Conservation (phyloP, 2,797 vertebrate species). For the Sparus aurata region DNA sequence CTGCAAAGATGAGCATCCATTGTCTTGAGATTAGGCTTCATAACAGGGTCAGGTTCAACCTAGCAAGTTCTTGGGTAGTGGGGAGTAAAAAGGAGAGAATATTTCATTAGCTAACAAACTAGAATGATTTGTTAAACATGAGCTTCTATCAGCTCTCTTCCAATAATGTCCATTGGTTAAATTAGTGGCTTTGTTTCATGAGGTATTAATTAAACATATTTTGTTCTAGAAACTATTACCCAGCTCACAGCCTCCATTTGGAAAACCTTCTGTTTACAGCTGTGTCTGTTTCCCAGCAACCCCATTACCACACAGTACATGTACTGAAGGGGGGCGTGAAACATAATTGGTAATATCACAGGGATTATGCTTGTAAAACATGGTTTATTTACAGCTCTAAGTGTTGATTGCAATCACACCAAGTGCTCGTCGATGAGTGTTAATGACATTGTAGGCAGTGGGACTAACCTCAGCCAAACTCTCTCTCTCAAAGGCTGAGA, state of each 20-base stretch:
- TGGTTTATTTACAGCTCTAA: constrained; percentile 48
- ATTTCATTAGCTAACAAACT: constrained; percentile 3
- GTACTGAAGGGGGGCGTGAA: constrained; percentile 48
- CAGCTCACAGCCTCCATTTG: constrained; percentile 39
- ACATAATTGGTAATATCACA: constrained; percentile 65
- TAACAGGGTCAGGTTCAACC: background rate
- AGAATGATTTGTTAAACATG: constrained; percentile 4
- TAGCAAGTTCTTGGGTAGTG: background rate
- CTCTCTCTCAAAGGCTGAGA: constrained; percentile 4
- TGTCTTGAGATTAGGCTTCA: constrained; percentile 13
- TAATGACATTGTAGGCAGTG: constrained; percentile 45
- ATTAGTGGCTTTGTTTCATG: constrained; percentile 27
- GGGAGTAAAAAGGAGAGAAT: background rate
- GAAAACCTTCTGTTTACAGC: constrained; percentile 70
- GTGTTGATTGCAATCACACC: constrained; percentile 67
- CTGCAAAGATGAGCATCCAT: constrained; percentile 27
- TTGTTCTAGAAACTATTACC: constrained; percentile 54
- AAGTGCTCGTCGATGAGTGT: constrained; percentile 40
- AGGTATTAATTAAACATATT: constrained; percentile 47
- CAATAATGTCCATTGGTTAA: constrained; percentile 1
- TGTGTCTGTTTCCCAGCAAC: constrained; percentile 81
- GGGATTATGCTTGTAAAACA: constrained; percentile 66
- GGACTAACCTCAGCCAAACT: constrained; percentile 25
- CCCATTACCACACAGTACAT: constrained; percentile 59
- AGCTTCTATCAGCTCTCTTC: constrained; percentile 4